A percentile compares a stretch with the other conserved stretches of the same genome.
These are phyloP conservation scores for Lasiommata megera DNA, from an alignment of 2,888 invertebrate species.

Conservation along the genomic window DNA sequence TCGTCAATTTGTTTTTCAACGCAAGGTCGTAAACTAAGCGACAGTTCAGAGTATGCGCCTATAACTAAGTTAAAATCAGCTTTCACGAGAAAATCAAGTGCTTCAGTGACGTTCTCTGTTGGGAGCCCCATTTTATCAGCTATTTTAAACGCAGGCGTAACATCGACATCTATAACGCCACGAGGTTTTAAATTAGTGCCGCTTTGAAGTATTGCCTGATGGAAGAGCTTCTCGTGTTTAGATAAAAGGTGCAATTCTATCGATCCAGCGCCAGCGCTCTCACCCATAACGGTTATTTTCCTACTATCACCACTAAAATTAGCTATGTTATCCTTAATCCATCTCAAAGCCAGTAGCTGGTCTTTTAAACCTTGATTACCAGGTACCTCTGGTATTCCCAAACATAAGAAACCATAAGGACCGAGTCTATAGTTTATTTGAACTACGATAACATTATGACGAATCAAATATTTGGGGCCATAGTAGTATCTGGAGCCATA, in stretches of 20 bases:
- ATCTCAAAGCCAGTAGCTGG: constrained; percentile 50
- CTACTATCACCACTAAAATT: constrained; percentile 54
- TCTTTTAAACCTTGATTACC: constrained; percentile 63
- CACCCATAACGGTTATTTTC: constrained; percentile 53
- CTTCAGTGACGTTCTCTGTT: constrained; percentile 42
- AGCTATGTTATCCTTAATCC: constrained; percentile 55
- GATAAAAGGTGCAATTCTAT: constrained; percentile 50
- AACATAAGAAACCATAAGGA: constrained; percentile 60
- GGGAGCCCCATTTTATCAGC: constrained; percentile 44
- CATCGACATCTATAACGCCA: constrained; percentile 38
- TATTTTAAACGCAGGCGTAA: constrained; percentile 41
- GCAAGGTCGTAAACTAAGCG: constrained; percentile 41
- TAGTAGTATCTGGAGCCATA: constrained; percentile 40
- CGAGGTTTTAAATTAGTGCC: constrained; percentile 40
- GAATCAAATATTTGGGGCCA: constrained; percentile 50
- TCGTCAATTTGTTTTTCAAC: constrained; percentile 42
- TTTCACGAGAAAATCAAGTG: constrained; percentile 45
- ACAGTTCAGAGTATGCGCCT: constrained; percentile 38
- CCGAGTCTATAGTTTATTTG: constrained; percentile 58
- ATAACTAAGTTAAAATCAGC: constrained; percentile 43
- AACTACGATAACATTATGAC: constrained; percentile 52
- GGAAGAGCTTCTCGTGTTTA: constrained; percentile 46
- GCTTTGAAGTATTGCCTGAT: constrained; percentile 53
- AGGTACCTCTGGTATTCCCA: constrained; percentile 47
- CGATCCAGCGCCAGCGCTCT: constrained; percentile 52